Evolutionary conservation across 2,113 vertebrate genomes (phyloP).

Genomic region (Python bivittatus): DNA sequence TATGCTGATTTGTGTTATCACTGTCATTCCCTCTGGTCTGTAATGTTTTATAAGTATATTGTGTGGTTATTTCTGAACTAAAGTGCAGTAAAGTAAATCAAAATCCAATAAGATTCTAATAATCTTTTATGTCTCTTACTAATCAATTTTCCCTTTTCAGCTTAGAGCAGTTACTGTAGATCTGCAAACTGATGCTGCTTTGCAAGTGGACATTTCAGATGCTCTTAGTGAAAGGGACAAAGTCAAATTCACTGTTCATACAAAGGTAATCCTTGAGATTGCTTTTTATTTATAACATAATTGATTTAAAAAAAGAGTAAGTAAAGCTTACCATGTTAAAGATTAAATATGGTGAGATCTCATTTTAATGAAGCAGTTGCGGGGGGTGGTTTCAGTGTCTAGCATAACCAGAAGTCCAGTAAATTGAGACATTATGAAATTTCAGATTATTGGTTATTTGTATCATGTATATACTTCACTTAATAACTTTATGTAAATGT

Average conservation of each 20-base stretch:
- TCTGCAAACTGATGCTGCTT: constrained; percentile 93
- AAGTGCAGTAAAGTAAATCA: constrained; percentile 3
- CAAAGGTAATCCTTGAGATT: constrained; percentile 84
- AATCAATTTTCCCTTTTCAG: constrained; percentile 72
- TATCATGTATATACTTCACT: not conserved
- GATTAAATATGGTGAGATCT: not conserved
- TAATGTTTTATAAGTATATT: not conserved
- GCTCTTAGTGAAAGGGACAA: constrained; percentile 98
- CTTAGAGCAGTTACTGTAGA: constrained; percentile 94
- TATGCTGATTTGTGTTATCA: not conserved
- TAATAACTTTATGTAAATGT: not conserved
- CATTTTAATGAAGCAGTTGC: not conserved
- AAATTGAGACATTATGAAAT: not conserved
- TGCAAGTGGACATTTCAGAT: constrained; percentile 98
- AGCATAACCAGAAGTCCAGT: not conserved
- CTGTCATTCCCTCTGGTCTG: not conserved
- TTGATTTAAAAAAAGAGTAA: not conserved
- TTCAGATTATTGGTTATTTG: not conserved
- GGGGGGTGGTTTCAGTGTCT: not conserved
- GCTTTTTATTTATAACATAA: not conserved
- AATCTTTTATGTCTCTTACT: not conserved
- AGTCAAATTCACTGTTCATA: constrained; percentile 99
- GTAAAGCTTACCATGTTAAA: not conserved
- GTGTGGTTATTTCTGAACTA: constrained; percentile 5
- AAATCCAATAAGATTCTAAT: constrained; percentile 29